Evolutionary conservation across 1,140 invertebrate species (phyloP).

Genomic region (Drosophila bocki): DNA sequence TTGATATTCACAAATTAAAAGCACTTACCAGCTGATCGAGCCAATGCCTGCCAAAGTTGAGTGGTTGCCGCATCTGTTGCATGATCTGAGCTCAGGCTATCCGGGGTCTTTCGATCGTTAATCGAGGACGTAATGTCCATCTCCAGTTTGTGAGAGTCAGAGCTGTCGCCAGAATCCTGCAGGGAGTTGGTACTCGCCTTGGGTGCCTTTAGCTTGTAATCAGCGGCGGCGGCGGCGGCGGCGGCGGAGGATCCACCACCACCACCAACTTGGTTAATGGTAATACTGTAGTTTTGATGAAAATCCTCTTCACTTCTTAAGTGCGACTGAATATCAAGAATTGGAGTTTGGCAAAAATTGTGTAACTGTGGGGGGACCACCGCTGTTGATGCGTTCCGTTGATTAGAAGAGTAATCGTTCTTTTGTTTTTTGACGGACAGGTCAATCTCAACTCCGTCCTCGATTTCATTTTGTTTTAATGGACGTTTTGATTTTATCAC

Average conservation of each 20-base stretch:
- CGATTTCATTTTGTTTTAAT: conserved; percentile 66
- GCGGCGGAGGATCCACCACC: conserved; percentile 25
- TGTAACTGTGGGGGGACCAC: conserved; percentile 28
- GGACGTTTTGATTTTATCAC: conserved; percentile 85
- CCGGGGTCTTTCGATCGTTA: conserved; percentile 84
- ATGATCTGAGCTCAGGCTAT: conserved; percentile 87
- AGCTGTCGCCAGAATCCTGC: conserved; percentile 76
- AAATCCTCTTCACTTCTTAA: conserved; percentile 50
- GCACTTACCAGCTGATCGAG: conserved; percentile 85
- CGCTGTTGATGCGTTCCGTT: conserved; percentile 35
- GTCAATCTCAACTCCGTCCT: conserved; percentile 79
- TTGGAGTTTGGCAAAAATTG: conserved; percentile 59
- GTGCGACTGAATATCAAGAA: conserved; percentile 59
- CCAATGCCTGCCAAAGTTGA: conserved; percentile 87
- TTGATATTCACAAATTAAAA: background rate
- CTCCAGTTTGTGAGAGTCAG: conserved; percentile 83
- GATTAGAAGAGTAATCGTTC: conserved; percentile 55
- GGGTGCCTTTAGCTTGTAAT: conserved; percentile 51
- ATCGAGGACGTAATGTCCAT: conserved; percentile 73
- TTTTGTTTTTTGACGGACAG: conserved; percentile 80
- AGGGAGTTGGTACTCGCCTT: conserved; percentile 47
- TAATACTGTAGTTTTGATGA: conserved; percentile 75
- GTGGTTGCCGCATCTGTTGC: conserved; percentile 87
- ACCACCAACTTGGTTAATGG: conserved; percentile 52
- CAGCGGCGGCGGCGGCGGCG: conserved; percentile 4